A percentile compares a stretch with the other conserved stretches of the same genome.
phyloP scores from a whole-genome alignment of 2,797 vertebrate species.

The Lutjanus campechanus region DNA sequence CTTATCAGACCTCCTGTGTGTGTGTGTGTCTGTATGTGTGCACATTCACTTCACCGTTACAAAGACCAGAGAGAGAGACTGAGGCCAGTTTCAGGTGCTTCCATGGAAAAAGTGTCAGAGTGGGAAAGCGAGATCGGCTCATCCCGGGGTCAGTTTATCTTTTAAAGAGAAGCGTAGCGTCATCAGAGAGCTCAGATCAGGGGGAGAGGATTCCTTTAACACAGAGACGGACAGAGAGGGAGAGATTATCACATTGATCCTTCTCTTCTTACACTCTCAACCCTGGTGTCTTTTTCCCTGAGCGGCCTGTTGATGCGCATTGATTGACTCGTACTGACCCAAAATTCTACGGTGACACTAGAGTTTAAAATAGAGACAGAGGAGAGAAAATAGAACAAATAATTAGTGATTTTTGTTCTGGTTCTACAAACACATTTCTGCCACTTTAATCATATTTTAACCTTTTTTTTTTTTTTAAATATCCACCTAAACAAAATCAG shows the following conservation, averaged over 20 bases:
- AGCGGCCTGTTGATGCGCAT: conserved; percentile 32
- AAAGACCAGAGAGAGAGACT: conserved; percentile 31
- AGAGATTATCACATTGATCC: conserved; percentile 71
- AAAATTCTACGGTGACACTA: conserved; percentile 28
- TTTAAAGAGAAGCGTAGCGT: conserved; percentile 43
- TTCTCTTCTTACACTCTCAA: conserved; percentile 64
- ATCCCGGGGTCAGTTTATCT: conserved; percentile 56
- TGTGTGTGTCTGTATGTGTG: conserved; percentile 10
- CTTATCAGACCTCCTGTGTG: conserved; percentile 67
- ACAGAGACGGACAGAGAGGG: conserved; percentile 12
- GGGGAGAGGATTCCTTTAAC: conserved; percentile 58
- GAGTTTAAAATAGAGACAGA: conserved; percentile 26
- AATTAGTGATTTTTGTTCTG: conserved; percentile 5
- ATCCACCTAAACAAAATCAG: too few species aligned
- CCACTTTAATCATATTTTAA: not conserved
- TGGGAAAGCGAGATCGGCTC: conserved; percentile 45
- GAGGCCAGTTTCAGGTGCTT: conserved; percentile 54
- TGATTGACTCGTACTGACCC: conserved; percentile 50
- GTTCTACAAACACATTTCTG: conserved; percentile 11
- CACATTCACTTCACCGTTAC: conserved; percentile 45
- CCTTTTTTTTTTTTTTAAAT: too few species aligned
- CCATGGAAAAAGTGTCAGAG: conserved; percentile 46
- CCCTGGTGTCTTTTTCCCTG: conserved; percentile 27
- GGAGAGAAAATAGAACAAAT: conserved; percentile 10
- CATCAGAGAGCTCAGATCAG: conserved; percentile 52